Evolutionary conservation across 2,888 invertebrate genomes (phyloP).

Genomic region (Acholoe squamosa): DNA sequence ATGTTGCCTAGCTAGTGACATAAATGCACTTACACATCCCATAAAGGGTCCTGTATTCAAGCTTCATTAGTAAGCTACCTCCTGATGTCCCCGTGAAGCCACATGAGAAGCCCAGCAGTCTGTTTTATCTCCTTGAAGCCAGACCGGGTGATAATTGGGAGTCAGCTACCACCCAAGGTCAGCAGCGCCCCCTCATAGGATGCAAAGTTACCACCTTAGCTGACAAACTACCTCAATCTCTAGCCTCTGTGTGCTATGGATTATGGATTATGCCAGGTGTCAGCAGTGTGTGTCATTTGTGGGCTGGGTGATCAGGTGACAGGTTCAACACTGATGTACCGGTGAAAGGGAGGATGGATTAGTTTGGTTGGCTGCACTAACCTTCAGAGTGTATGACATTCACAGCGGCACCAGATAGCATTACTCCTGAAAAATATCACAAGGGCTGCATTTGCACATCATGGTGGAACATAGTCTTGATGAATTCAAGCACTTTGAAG

Average conservation of each 20-base stretch:
- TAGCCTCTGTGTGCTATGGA: not conserved
- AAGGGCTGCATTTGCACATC: no score
- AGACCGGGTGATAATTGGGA: not conserved
- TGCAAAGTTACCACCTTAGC: not conserved
- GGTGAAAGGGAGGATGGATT: no score
- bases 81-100: not conserved
- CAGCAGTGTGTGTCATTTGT: not conserved
- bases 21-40: no score
- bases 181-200: not conserved
- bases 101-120: not conserved
- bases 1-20: no score
- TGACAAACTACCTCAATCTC: conserved; percentile 30
- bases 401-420: no score
- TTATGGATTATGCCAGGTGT: conserved; percentile 2
- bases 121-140: not conserved
- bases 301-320: conserved; percentile 22
- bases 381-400: no score
- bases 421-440: no score
- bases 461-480: no score
- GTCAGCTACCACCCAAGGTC: not conserved
- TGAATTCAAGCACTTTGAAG: no score
- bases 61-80: no score
- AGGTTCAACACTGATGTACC: not conserved
- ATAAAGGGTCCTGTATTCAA: no score
- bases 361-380: no score